Percentiles rank a stretch among this genome's conserved stretches.
These are phyloP conservation scores for Protobothrops mucrosquamatus DNA, from an alignment of 2,113 vertebrate species.

Conservation along the genomic window DNA sequence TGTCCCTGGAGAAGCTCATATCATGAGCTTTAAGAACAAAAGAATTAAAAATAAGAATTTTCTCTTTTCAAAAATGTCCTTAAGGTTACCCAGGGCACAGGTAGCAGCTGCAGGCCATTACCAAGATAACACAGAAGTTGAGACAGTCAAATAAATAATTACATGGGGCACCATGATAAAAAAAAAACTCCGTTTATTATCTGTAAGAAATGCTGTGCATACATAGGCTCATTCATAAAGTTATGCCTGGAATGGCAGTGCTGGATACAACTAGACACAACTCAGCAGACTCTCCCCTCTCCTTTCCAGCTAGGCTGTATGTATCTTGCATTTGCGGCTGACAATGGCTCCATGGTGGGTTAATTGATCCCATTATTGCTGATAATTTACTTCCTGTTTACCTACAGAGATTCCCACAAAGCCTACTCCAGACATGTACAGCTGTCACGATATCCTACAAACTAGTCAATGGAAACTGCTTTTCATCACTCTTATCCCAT, in stretches of 20 bases:
- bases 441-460: not conserved
- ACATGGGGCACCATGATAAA: not conserved
- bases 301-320: not conserved
- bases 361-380: not conserved
- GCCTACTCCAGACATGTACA: not conserved
- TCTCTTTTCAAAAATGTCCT: not conserved
- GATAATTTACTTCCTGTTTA: constrained; percentile 22
- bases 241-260: not conserved
- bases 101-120: not conserved
- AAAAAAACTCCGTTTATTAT: not conserved
- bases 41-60: not conserved
- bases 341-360: not conserved
- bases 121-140: not conserved
- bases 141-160: constrained; percentile 1
- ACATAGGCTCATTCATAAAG: not conserved
- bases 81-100: not conserved
- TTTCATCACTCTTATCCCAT: not conserved
- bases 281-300: not conserved
- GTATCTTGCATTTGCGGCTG: not conserved
- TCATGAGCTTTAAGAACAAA: not conserved
- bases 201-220: not conserved
- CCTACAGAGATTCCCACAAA: constrained; percentile 6
- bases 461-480: not conserved
- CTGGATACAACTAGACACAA: not conserved
- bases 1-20: not conserved